Conservation (phyloP, 2,113 vertebrate species). For the Phrynocephalus versicolor region DNA sequence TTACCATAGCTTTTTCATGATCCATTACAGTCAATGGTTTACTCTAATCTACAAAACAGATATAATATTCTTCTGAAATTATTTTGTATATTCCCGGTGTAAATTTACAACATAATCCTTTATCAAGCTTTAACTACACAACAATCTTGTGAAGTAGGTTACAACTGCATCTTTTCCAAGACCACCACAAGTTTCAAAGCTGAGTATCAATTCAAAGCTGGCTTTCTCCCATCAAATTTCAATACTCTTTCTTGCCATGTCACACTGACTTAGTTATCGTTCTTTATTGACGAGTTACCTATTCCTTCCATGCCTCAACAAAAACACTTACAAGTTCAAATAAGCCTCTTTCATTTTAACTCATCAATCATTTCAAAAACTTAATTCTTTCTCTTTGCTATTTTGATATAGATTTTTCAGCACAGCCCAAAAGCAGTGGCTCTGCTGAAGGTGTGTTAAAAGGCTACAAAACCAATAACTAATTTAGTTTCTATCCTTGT, state of each 20-base stretch:
- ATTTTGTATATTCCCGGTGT: too few relatives aligned
- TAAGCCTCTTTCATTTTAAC: background rate
- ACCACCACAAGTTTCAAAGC: background rate
- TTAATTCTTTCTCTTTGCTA: background rate
- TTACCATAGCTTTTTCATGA: background rate
- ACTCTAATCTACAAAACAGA: too few relatives aligned
- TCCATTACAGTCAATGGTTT: background rate
- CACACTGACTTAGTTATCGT: background rate
- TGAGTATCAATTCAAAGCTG: background rate
- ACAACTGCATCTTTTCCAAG: background rate
- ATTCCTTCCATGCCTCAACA: background rate
- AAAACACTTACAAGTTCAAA: background rate
- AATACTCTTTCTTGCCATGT: background rate
- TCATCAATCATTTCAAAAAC: background rate
- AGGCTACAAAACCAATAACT: background rate
- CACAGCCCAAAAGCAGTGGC: background rate
- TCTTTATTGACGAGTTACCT: background rate
- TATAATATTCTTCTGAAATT: too few relatives aligned
- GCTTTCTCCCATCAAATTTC: background rate
- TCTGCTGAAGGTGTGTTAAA: background rate
- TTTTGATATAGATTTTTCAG: background rate
- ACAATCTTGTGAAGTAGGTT: background rate
- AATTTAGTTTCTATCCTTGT: background rate
- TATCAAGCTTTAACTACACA: background rate
- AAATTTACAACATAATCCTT: background rate